A percentile compares a stretch with the other conserved stretches of the same genome.
Conservation (phyloP, 2,797 vertebrate genomes). For the Psittacula echo region DNA sequence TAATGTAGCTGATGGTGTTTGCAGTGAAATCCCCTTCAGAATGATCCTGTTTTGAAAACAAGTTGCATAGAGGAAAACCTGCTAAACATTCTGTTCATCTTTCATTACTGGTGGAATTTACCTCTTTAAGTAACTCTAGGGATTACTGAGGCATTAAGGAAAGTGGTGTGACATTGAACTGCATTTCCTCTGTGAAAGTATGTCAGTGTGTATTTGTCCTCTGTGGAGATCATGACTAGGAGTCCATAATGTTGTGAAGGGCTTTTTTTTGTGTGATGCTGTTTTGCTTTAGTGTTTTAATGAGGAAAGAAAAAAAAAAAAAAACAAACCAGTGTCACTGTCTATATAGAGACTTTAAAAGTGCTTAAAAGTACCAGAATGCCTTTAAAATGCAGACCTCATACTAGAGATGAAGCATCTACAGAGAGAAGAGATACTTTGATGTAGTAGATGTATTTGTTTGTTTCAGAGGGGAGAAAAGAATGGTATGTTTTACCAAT, state of each 20-base stretch:
- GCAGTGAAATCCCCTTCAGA: conserved; percentile 7
- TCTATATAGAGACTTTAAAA: background rate
- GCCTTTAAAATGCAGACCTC: conserved; percentile 44
- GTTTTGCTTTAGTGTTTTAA: background rate
- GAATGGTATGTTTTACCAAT: conserved; percentile 60
- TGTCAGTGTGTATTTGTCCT: background rate
- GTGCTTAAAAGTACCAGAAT: background rate
- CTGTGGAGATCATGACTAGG: background rate
- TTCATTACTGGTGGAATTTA: conserved; percentile 1
- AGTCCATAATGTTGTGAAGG: background rate
- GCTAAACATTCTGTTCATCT: background rate
- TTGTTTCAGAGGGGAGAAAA: conserved; percentile 46
- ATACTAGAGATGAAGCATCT: conserved; percentile 20
- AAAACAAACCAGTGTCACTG: background rate
- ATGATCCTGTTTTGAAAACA: conserved; percentile 7
- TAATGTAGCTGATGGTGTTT: background rate
- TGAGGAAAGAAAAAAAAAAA: background rate
- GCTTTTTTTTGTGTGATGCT: background rate
- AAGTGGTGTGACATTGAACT: conserved; percentile 19
- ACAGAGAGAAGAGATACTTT: conserved; percentile 4
- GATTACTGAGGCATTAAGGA: conserved; percentile 32
- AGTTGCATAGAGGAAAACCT: background rate
- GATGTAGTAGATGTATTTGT: conserved; percentile 37
- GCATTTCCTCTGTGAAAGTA: background rate
- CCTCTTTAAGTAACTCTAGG: conserved; percentile 23